Percentiles rank a stretch among this genome's conserved stretches.
phyloP scores from a whole-genome alignment of 2,113 vertebrate genomes.

The Psilopsiagon aurifrons region DNA sequence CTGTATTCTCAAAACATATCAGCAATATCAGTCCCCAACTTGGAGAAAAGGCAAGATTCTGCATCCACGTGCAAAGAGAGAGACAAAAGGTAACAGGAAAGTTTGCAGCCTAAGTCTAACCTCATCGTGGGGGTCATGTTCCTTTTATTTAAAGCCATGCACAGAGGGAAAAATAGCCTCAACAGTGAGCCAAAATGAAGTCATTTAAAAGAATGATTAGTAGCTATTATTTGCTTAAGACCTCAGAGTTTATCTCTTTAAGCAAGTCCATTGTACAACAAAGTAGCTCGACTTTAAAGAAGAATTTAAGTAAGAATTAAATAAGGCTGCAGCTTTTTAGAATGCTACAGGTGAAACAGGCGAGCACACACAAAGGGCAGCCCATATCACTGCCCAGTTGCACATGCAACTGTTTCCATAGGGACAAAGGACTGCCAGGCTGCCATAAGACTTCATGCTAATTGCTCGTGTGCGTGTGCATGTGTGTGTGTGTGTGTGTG shows the following conservation, averaged over 20 bases:
- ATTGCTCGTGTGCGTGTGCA: not conserved
- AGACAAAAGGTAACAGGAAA: not conserved
- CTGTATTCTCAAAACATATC: not conserved
- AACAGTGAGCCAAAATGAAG: not conserved
- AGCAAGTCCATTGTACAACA: not conserved
- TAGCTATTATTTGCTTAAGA: not conserved
- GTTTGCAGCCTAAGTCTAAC: not conserved
- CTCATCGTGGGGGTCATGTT: not conserved
- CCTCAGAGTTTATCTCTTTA: not conserved
- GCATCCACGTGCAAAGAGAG: not conserved
- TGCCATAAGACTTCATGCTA: slow-evolving; percentile 14
- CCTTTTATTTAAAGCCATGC: not conserved
- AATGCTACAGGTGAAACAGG: not conserved
- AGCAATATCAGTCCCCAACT: not conserved
- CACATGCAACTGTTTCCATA: slow-evolving; percentile 17
- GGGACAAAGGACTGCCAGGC: slow-evolving; percentile 27
- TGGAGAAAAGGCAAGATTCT: not conserved
- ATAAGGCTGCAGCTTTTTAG: slow-evolving; percentile 1
- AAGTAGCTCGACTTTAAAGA: not conserved
- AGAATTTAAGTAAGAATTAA: not conserved
- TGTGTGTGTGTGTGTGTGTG: not conserved
- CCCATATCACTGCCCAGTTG: slow-evolving; percentile 3
- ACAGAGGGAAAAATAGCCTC: not conserved
- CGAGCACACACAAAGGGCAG: not conserved
- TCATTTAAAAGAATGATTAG: not conserved